A percentile compares a stretch with the other conserved stretches of the same genome.
Evolutionary conservation across 2,797 vertebrate genomes (phyloP).

Genomic region (Enteromius unitaeniatus): DNA sequence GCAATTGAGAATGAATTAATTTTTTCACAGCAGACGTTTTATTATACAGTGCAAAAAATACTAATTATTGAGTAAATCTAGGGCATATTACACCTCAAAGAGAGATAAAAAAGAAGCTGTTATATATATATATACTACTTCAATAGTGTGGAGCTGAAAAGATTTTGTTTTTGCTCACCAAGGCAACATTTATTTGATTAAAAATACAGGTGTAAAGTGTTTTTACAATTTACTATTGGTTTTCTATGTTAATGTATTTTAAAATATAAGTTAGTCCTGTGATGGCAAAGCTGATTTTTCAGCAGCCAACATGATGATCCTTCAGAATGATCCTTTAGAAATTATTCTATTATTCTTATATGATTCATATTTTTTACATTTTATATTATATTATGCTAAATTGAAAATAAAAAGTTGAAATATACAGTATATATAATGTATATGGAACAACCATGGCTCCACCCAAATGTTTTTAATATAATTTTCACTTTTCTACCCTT

Average conservation of each 20-base stretch:
- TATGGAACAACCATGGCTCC: neutral
- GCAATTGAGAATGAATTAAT: slow-evolving; percentile 30
- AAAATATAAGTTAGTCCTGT: neutral
- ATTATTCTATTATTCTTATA: neutral
- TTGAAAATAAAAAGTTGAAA: neutral
- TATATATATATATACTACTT: neutral
- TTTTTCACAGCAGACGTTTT: slow-evolving; percentile 9
- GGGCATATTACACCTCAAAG: neutral
- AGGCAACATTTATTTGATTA: neutral
- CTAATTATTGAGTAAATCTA: neutral
- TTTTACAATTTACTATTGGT: neutral
- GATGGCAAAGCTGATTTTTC: neutral
- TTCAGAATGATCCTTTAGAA: neutral
- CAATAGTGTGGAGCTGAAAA: neutral
- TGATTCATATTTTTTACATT: neutral
- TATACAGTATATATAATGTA: too few relatives aligned
- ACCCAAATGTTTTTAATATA: neutral
- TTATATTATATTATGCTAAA: neutral
- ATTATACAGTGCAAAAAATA: neutral
- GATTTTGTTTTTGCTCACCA: neutral
- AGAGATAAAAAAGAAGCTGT: neutral
- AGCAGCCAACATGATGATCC: too few relatives aligned
- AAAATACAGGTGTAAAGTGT: neutral
- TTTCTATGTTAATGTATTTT: neutral
- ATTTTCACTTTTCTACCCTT: neutral